These are phyloP conservation scores for Aphodius sticticus DNA, from an alignment of 2,888 invertebrate species.

Conservation along the genomic window DNA sequence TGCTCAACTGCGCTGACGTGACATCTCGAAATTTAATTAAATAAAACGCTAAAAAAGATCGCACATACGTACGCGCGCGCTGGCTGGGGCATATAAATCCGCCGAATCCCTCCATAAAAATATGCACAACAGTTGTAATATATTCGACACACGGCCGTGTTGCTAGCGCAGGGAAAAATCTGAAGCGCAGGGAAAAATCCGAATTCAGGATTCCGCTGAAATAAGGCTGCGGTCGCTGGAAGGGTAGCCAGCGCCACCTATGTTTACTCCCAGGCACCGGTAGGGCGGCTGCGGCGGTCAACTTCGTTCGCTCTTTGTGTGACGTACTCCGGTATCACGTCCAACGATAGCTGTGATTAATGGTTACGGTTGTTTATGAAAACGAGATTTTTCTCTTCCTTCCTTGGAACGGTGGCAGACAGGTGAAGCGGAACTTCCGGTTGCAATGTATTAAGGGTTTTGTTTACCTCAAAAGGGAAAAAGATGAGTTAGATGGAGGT, in stretches of 20 bases:
- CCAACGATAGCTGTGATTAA: conserved; percentile 51
- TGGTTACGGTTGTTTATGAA: conserved; percentile 56
- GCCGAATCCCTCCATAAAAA: not conserved
- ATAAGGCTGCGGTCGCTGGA: not conserved
- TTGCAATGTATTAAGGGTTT: not conserved
- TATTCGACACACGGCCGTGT: not conserved
- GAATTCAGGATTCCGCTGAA: not conserved
- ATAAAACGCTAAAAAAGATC: not conserved
- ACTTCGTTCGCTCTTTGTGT: not conserved
- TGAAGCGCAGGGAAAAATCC: not conserved
- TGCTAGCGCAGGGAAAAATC: not conserved
- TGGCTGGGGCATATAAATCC: not conserved
- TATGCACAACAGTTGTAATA: not conserved
- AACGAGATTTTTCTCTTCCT: conserved; percentile 53
- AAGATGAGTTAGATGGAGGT: no score
- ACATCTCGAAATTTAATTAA: not conserved
- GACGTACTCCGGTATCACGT: conserved; percentile 4
- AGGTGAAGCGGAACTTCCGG: not conserved
- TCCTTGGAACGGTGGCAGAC: not conserved
- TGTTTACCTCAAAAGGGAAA: no score
- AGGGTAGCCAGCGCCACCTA: not conserved
- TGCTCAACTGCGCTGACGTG: not conserved
- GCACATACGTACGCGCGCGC: not conserved
- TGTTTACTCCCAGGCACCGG: not conserved
- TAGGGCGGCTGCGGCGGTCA: not conserved